Evolutionary conservation across 2,888 invertebrate species (phyloP), one percentile per base, ranked within the genome.

Genomic region (Andrena marginata): DNA sequence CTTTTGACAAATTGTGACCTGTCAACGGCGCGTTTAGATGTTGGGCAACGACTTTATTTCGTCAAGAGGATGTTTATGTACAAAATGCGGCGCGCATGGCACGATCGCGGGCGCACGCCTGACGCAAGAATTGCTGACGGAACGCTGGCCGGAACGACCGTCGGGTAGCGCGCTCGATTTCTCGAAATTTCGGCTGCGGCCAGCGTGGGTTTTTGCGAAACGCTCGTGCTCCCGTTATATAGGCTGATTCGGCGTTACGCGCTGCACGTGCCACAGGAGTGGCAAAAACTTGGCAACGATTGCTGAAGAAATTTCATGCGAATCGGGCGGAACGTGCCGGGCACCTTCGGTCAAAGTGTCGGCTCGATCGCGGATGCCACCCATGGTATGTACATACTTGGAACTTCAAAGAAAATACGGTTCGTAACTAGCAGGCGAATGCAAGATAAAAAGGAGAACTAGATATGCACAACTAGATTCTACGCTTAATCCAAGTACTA

Each of bases 221-320:
- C 64, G 13, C 33, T 42, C 54, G 35, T 20, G 23, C 62, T 72
- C 84, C 69, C 69, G 76, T 82, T 84, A 82, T 63, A 73, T 76
- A 16, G 10, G 74, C 73, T 75, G 64, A 72, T 75, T 65, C 62
- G 35, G 78, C 60, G 31, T 64, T 60, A 48, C 48, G 29, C 33
- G 31, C 31, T 16, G 69, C 64, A 63, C 70, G 54, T 71, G 77
- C 68, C 49, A 64, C 65, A 74, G 62, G 67, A 68, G 68, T 69
- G 78, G 71, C 76, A 16, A 65, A 79, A 77, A 60, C 72, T 79
- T 76, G 85, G 79, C 85, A 84, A 20, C 56, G 73, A 35, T 68
- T 35, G 60, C 70, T 63, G 80, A 80, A 71, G 64, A 64, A 48
- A 59, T 73, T 56, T 72, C 62, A 67, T 48, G 56, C 42, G 65